Conservation (phyloP, 2,113 vertebrate species). For the Neolamprologus toae region DNA sequence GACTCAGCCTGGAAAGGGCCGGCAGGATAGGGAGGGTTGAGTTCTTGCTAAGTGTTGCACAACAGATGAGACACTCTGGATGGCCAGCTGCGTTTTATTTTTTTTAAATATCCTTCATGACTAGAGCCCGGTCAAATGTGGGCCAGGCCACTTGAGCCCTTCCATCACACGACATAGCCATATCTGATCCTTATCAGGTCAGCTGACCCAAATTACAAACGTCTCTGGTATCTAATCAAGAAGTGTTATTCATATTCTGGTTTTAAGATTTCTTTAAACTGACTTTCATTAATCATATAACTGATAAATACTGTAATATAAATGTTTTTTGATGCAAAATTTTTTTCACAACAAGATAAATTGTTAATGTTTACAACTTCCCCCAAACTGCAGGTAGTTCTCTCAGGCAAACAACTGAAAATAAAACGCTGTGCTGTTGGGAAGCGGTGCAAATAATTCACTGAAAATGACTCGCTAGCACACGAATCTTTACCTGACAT, state of each 20-base stretch:
- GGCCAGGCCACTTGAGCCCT: conserved; percentile 8
- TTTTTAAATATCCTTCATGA: background rate
- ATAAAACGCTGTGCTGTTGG: background rate
- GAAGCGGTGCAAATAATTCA: background rate
- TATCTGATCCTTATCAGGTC: conserved; percentile 3
- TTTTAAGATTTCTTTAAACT: background rate
- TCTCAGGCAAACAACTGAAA: background rate
- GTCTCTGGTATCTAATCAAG: background rate
- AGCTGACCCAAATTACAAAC: background rate
- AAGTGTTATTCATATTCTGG: background rate
- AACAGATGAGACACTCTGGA: conserved; percentile 6
- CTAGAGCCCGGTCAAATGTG: conserved; percentile 21
- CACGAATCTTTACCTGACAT: background rate
- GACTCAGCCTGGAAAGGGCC: background rate
- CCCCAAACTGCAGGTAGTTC: background rate
- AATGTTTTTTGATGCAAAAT: background rate
- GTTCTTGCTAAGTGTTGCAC: background rate
- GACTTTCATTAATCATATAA: background rate
- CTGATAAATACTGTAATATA: background rate
- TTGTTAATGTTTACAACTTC: background rate
- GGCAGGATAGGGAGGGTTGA: background rate
- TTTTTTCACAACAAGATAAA: background rate
- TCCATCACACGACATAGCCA: background rate
- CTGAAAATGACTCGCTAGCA: background rate
- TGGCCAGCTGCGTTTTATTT: conserved; percentile 4